Evolutionary conservation across 1,140 invertebrate genomes (phyloP), one percentile per base, ranked within the genome.

Genomic region (Plutomurus gul): DNA sequence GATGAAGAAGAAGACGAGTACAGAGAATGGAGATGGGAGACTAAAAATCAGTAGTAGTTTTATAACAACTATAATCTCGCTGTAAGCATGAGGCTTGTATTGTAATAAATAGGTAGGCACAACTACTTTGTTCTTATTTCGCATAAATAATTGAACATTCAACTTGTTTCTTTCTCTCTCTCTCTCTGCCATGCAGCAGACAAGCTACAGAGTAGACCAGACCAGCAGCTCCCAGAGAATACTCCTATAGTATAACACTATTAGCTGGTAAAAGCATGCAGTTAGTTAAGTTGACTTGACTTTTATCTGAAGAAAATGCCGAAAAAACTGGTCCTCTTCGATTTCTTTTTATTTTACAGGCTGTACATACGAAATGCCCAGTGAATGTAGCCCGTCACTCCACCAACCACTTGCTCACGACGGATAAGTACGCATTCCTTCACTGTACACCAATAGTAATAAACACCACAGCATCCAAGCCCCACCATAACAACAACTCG

Each of bases 261-360:
- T 43, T 27, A 65, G n/a, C n/a, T 30, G 36, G 25, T 65, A 65
- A 30, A 65, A 65, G 4, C 25, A 33, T 65, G 56, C 56, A 65
- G 27, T 65, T 65, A 65, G 56, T 65, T 36, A 4, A 65, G 4
- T 65, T 36, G 56, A 65, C 51, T 22, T 5, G 51, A 56, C 22
- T 56, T 25, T 5, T 33, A 65, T 65, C 56, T 65, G 10, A 13
- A 36, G 4, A 65, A 65, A 65, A 65, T 65, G 56, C 56, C 56
- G 56, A 65, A 65, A 65, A 65, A 65, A 65, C 56, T 65, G 56
- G 56, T 65, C 56, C 56, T 65, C 56, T 65, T 65, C 36, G 27
- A 65, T 65, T 47, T 65, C 56, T 65, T 65, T 65, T 65, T 65
- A 65, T 65, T 65, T 65, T 65, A 65, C 56, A 33, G 56, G 27